Evolutionary conservation across 2,797 vertebrate species (phyloP).

Genomic region (Alca torda): DNA sequence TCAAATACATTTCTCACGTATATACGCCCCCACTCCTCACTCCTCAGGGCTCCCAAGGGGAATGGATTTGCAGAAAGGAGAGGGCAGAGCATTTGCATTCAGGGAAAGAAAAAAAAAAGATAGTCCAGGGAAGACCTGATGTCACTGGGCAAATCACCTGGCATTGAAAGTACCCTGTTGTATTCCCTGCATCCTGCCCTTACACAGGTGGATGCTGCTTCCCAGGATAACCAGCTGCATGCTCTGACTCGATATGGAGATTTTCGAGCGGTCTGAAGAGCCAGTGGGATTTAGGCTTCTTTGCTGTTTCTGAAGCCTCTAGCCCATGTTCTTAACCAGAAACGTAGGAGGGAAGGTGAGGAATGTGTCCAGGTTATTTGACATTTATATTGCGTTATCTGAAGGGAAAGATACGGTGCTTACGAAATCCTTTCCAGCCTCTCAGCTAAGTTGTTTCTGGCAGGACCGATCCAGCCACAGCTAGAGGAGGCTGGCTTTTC

Average conservation of each 20-base stretch:
- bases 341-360: neutral
- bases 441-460: slow-evolving; percentile 38
- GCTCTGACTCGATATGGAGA: neutral
- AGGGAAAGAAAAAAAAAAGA: neutral
- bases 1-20: slow-evolving; percentile 27
- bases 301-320: neutral
- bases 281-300: neutral
- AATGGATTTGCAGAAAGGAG: neutral
- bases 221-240: neutral
- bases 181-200: neutral
- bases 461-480: neutral
- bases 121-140: neutral
- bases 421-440: neutral
- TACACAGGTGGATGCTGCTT: neutral
- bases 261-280: neutral
- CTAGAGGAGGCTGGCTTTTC: neutral
- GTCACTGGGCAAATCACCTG: neutral
- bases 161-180: neutral
- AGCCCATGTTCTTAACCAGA: neutral
- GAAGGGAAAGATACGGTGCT: neutral
- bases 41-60: neutral
- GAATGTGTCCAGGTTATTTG: neutral
- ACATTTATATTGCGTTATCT: neutral
- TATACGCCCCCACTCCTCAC: neutral
- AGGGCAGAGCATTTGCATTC: neutral